These are phyloP conservation scores for Aplodontia rufa DNA, from an alignment of 2,113 vertebrate genomes.

Conservation along the genomic window DNA sequence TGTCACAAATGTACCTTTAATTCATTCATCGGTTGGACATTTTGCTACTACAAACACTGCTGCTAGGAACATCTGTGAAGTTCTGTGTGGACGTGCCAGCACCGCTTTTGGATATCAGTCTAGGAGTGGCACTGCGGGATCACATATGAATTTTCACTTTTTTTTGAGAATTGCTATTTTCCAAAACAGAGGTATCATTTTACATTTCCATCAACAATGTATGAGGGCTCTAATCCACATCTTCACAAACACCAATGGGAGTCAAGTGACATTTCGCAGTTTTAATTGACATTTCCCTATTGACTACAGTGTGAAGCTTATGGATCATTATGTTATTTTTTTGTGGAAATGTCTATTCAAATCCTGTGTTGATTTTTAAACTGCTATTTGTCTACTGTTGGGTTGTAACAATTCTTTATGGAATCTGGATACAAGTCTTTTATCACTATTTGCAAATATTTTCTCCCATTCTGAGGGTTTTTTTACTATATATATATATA, in stretches of 20 bases:
- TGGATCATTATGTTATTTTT: background rate
- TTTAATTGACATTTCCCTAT: background rate
- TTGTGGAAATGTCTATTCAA: background rate
- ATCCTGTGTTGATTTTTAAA: background rate
- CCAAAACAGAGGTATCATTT: background rate
- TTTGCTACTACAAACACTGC: background rate
- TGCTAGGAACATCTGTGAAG: background rate
- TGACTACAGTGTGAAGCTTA: background rate
- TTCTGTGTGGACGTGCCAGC: background rate
- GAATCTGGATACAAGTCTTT: background rate
- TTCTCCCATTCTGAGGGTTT: background rate
- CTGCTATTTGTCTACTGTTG: background rate
- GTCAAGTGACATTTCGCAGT: background rate
- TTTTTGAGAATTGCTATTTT: background rate
- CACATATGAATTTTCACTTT: background rate
- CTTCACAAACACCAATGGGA: background rate
- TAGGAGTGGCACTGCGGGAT: background rate
- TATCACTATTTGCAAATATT: background rate
- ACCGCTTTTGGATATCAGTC: background rate
- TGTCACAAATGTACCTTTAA: background rate
- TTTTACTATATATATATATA: background rate
- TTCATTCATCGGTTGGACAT: background rate
- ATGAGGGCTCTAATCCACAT: background rate
- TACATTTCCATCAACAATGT: background rate
- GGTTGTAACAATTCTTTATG: background rate